Percentiles rank a stretch among this genome's conserved stretches.
phyloP scores from a whole-genome alignment of 2,888 invertebrate genomes.

The Antitype chi region DNA sequence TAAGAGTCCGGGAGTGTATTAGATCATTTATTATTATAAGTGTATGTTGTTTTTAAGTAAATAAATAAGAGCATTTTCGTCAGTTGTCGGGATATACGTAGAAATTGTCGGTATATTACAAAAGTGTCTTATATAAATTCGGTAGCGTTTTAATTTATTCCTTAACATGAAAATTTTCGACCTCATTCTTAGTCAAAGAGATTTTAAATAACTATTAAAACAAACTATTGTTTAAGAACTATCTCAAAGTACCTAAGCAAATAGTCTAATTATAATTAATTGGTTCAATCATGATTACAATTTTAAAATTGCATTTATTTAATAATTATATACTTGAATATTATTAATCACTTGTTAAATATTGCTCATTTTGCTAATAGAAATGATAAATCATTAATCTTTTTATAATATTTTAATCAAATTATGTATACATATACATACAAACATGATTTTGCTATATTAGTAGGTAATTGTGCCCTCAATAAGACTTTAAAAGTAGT shows the following conservation, averaged over 20 bases:
- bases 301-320: conserved; percentile 37
- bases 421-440: not conserved
- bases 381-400: not conserved
- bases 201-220: not conserved
- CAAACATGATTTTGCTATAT: conserved; percentile 1
- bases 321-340: conserved; percentile 14
- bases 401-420: conserved; percentile 21
- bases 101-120: not conserved
- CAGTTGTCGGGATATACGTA: not conserved
- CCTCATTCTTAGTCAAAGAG: not conserved
- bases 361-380: conserved; percentile 20
- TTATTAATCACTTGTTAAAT: conserved; percentile 6
- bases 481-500: conserved; percentile 35
- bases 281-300: not conserved
- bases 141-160: conserved; percentile 5
- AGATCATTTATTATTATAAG: not conserved
- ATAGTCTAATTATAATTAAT: not conserved
- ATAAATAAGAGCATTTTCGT: not conserved
- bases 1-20: not conserved
- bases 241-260: conserved; percentile 18
- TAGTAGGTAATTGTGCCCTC: conserved; percentile 24
- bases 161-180: not conserved
- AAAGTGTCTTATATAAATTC: not conserved
- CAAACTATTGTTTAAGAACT: not conserved
- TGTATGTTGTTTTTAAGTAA: not conserved